Base-by-base conservation (phyloP, 64 coral and sea anemone genomes). In the Trachythela sp. region DNA sequence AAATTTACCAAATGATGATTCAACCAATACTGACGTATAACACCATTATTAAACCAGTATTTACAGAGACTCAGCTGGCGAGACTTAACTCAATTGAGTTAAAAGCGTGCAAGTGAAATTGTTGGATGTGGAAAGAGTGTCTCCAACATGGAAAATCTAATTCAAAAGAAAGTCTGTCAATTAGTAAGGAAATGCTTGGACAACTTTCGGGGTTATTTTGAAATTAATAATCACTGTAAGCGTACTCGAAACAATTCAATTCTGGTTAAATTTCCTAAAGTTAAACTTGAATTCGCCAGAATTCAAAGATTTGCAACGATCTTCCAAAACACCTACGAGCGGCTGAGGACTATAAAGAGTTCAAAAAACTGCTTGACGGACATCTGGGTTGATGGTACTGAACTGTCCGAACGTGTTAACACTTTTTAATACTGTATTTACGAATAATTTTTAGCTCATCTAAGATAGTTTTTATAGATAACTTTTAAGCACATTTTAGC, bases 1-100 rank as follows among this genome's bases (percentile, higher is more conserved):
- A 80, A 80, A 80, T 80, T 17, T 38, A 80, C 37, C 0, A 80
- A 80, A 80, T 80, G 75, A 80, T 80, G 15, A 80, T 80, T 80
- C 33, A 34, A 35, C 75, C 75, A 37, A 80, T 80, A 35, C 20
- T 80, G 75, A 36, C 18, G 8, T 80, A 36, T 39, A 80, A 39
- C 34, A 18, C 75, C 11, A 80, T 39, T 0, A 80, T 80, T 39
- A 80, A 80, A 13, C 32, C 75, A 34, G 33, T 80, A 9, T 39
- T 80, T 80, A 80, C 75, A 36, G 38, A 39, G 0, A 80, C 75
- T 38, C 75, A 80, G 34, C 37, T 36, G 20, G 10, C 13, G 3
- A 13, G 20, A 18, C 37, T 80, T 27, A 26, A 35, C 10, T 80
- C 75, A 14, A 80, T 36, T 8, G 42, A 45, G 4, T 6, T n/a